A percentile compares a stretch with the other conserved stretches of the same genome.
Evolutionary conservation across 2,113 vertebrate species (phyloP).

Genomic region (Microtus pennsylvanicus): DNA sequence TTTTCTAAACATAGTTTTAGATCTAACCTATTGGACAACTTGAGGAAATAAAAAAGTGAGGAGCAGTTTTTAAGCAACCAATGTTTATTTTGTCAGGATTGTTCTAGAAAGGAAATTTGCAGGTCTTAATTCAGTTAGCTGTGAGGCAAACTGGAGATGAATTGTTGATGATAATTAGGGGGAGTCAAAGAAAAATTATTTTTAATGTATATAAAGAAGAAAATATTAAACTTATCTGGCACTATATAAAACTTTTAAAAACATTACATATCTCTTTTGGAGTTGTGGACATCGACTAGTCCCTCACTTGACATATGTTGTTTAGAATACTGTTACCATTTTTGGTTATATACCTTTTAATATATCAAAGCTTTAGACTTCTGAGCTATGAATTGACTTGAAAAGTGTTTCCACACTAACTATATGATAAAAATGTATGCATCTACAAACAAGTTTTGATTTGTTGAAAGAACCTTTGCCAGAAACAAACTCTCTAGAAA

Average conservation of each 20-base stretch:
- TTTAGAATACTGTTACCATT: not conserved
- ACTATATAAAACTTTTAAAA: not conserved
- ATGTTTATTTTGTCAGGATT: not conserved
- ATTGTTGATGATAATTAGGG: not conserved
- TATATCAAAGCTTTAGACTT: not conserved
- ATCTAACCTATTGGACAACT: slow-evolving; percentile 25
- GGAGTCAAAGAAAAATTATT: not conserved
- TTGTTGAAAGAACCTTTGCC: not conserved
- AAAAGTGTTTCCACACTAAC: not conserved
- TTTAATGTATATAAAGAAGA: not conserved
- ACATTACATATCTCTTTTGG: not conserved
- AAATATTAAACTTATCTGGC: not conserved
- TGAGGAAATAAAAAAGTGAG: not conserved
- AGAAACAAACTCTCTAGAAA: not conserved
- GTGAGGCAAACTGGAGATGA: not conserved
- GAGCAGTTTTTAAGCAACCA: not conserved
- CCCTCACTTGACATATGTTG: not conserved
- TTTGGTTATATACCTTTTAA: not conserved
- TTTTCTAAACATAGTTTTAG: slow-evolving; percentile 18
- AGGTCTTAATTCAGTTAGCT: not conserved
- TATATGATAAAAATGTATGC: not conserved
- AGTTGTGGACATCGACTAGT: not conserved
- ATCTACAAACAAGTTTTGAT: not conserved
- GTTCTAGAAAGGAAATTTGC: not conserved
- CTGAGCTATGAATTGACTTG: not conserved